Evolutionary conservation across 2,888 invertebrate species (phyloP).

Genomic region (Polyploca ridens): DNA sequence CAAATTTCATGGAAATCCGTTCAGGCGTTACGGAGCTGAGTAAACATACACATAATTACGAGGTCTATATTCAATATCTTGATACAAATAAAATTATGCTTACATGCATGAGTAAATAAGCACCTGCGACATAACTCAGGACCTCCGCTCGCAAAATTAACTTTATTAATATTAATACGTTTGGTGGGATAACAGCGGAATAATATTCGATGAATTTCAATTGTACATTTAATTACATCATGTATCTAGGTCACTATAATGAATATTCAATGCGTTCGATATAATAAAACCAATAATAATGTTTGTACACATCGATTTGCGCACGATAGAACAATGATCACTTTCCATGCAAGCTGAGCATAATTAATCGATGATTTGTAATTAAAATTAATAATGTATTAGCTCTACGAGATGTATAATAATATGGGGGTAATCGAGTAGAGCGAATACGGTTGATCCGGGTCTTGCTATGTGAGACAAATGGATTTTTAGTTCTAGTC

Average conservation of each 20-base stretch:
- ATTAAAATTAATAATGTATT: neutral
- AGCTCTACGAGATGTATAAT: neutral
- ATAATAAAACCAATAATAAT: neutral
- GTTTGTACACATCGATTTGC: neutral
- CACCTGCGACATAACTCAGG: conserved; percentile 4
- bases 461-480: neutral
- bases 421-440: too few relatives aligned
- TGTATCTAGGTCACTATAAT: neutral
- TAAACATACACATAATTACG: too few relatives aligned
- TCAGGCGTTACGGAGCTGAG: too few relatives aligned
- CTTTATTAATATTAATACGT: conserved; percentile 5
- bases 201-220: conserved; percentile 3
- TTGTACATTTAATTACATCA: conserved; percentile 1
- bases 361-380: neutral
- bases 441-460: neutral
- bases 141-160: neutral
- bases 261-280: neutral
- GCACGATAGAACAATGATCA: conserved; percentile 6
- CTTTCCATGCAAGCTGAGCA: neutral
- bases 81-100: neutral
- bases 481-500: neutral
- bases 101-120: neutral
- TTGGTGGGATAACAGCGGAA: neutral
- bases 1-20: too few relatives aligned
- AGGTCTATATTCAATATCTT: neutral